Base-by-base conservation (phyloP, 64 coral and sea anemone species). In the Actinia tenebrosa region DNA sequence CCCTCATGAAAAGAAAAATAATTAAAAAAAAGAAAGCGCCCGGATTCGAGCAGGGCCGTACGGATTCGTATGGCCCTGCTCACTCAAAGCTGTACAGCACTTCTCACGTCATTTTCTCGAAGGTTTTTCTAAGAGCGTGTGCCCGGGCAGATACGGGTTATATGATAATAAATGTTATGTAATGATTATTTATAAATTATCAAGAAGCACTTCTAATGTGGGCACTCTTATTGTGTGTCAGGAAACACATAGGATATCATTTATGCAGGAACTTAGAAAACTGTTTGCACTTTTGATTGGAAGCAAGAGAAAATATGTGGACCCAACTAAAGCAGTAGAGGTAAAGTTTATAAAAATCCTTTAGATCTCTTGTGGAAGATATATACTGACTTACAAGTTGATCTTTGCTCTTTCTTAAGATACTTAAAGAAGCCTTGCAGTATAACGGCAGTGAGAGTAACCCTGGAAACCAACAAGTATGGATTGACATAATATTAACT, bases 401-500 rank as follows among this genome's bases (percentile, higher is more conserved):
- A 66, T 75, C 47, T 78, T 81, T 19, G 1, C 59, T 22, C 6
- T 77, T 85, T 53, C 59, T 60, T 59, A 60, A 96, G 94, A 96
- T 96, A 22, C 66, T 96, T 20, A 96, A 96, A 60, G 94, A 96
- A 83, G 91, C 94, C 13, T 86, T 96, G 8, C 88, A 96, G 25
- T 96, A 96, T 71, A 96, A 89, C 89, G 94, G 91, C 60, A 96
- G 88, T 96, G 94, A 96, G 64, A 92, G 88, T 44, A 96, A 96
- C 45, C 94, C 94, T 53, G 94, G 94, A n/a, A 96, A 96, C 30
- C 94, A 96, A 58, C 94, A 96, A 87, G 94, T 96, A 52, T 77
- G 47, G 47, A 50, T 50, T 50, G 47, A 50, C 47, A 50, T 50
- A 8, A 50, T 50, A 50, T 50, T 50, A 50, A 50, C 47, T 50